Conservation (phyloP, 2,888 invertebrate genomes). For the Synanthedon formicaeformis region DNA sequence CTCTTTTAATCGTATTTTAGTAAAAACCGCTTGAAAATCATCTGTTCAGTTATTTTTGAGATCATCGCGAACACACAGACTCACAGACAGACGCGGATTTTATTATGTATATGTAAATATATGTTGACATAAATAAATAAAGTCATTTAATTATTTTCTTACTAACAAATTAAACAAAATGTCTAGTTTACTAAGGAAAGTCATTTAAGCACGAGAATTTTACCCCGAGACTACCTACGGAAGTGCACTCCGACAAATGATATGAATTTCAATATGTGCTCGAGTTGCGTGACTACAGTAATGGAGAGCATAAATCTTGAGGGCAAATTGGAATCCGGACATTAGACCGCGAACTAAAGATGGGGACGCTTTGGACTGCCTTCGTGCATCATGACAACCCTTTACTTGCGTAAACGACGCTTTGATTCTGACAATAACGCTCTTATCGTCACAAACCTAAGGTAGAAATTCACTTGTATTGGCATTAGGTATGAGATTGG, state of each 20-base stretch:
- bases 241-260: not conserved
- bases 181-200: no score
- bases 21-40: no score
- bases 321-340: conserved; percentile 53
- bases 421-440: no score
- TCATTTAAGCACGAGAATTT: no score
- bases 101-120: no score
- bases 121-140: no score
- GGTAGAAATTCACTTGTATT: conserved; percentile 16
- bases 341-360: conserved; percentile 40
- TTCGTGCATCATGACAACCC: conserved; percentile 49
- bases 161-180: no score
- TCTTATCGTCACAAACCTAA: conserved; percentile 4
- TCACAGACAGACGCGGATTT: no score
- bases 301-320: conserved; percentile 58
- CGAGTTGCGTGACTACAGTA: conserved; percentile 19
- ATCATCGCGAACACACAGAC: no score
- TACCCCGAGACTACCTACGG: not conserved
- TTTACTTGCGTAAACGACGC: conserved; percentile 27
- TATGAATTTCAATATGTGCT: not conserved
- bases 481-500: conserved; percentile 7
- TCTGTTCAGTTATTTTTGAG: no score
- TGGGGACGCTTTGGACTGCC: conserved; percentile 36
- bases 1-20: no score
- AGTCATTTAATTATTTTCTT: no score